Evolutionary conservation across 2,113 vertebrate genomes (phyloP).

Genomic region (Alosa alosa): DNA sequence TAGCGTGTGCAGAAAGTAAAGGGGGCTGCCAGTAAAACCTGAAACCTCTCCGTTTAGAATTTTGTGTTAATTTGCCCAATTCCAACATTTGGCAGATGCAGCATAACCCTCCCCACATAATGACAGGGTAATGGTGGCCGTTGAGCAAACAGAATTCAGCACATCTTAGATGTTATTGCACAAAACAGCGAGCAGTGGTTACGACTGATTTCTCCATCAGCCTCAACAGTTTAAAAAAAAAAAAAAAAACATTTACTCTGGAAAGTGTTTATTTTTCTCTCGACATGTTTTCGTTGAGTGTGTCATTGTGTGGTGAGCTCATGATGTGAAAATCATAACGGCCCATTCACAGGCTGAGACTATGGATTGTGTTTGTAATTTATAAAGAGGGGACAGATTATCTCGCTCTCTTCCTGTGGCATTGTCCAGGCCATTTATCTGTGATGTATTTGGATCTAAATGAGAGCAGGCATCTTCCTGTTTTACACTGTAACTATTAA

Average conservation of each 20-base stretch:
- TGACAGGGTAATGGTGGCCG: neutral
- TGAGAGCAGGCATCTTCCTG: constrained; percentile 65
- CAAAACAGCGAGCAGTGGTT: neutral
- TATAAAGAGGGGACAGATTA: neutral
- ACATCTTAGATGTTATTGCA: neutral
- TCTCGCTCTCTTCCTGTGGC: constrained; percentile 52
- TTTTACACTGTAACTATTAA: constrained; percentile 69
- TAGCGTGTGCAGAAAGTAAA: neutral
- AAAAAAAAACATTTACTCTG: neutral
- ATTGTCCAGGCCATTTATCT: constrained; percentile 56
- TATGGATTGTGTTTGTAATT: neutral
- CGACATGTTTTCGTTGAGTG: neutral
- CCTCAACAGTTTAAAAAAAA: neutral
- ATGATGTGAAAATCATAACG: neutral
- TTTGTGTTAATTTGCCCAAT: constrained; percentile 24
- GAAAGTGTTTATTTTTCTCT: neutral
- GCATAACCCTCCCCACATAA: neutral
- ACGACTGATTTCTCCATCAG: neutral
- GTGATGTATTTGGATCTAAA: constrained; percentile 67
- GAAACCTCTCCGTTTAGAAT: constrained; percentile 8
- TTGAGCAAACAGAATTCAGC: constrained; percentile 25
- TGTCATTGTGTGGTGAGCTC: neutral
- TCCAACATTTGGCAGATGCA: constrained; percentile 2
- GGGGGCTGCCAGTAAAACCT: neutral
- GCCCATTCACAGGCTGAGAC: neutral